Evolutionary conservation across 2,113 vertebrate genomes (phyloP), one percentile per base, ranked within the genome.

Genomic region (Brachirus orientalis): DNA sequence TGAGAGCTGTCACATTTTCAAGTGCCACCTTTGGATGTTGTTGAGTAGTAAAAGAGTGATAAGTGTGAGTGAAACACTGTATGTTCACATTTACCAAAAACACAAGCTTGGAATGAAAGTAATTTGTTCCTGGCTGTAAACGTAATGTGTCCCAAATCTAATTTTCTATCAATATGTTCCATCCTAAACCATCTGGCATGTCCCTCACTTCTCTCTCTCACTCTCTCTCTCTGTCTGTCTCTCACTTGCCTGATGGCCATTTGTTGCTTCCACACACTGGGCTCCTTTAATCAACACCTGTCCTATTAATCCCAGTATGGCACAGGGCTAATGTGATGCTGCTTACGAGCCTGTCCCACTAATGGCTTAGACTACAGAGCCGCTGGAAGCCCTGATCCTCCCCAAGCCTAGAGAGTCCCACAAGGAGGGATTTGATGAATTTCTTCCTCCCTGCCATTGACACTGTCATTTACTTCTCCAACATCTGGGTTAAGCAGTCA

Each of bases 241-340:
- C 60, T 67, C 79, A 64, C 77, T 77, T 33, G 19, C 67, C 54
- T 63, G 68, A 79, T 69, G 77, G 77, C 82, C 86, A 86, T 85
- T 88, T 72, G 86, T 86, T 86, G 64, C 77, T 56, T 89, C 44
- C 62, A 43, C 86, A 84, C n/a, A 60, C 82, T 77, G 85, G 13
- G 75, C 72, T 85, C 74, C 86, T 89, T 90, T 90, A 90, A 90
- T 90, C 86, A 89, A 88, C 90, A 93, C 92, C 91, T 93, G 90
- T 92, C 91, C 91, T 75, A 90, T 92, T 91, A 91, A 91, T 91
- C 87, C 86, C 77, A 59, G 68, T 77, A 71, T 85, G 84, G 85
- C 91, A 86, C 72, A 41, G 69, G 85, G 86, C 84, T 91, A 91
- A 91, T 91, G 89, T 54, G 75, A 80, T 69, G 73, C 79, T 71